These are phyloP conservation scores for Equus przewalskii DNA, from an alignment of 2,113 vertebrate genomes.

Conservation along the genomic window DNA sequence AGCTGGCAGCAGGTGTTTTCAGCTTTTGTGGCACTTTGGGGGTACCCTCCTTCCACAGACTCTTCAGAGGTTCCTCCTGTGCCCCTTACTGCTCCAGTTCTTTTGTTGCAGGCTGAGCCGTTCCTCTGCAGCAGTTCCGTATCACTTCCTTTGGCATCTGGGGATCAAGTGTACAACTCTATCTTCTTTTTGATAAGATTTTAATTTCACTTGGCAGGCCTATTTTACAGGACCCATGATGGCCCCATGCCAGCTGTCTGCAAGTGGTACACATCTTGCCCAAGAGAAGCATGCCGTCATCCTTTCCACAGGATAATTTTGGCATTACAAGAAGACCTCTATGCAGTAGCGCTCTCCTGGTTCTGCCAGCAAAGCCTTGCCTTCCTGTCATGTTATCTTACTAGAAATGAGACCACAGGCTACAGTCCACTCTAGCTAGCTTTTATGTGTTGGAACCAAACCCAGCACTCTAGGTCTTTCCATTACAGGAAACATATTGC, in stretches of 20 bases:
- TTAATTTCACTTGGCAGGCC: not conserved
- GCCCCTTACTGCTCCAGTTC: not conserved
- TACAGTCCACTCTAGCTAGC: not conserved
- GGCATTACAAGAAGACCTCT: not conserved
- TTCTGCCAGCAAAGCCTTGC: not conserved
- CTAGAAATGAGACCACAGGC: not conserved
- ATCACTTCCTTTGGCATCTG: not conserved
- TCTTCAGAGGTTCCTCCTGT: not conserved
- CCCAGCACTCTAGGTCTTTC: not conserved
- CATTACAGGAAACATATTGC: not conserved
- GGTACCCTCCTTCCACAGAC: not conserved
- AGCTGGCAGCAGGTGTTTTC: not conserved
- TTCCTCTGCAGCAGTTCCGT: not conserved
- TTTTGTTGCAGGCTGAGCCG: not conserved
- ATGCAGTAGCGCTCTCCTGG: fast-evolving
- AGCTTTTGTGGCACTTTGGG: not conserved
- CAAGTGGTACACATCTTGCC: not conserved
- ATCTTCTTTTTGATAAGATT: conserved; percentile 32
- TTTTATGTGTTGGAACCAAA: not conserved
- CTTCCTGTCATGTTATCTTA: not conserved
- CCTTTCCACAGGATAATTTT: not conserved
- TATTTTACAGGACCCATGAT: not conserved
- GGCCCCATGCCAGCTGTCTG: not conserved
- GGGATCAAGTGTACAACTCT: not conserved
- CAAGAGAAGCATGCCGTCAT: not conserved